Base-by-base conservation (phyloP, 2,797 vertebrate genomes). In the Atherinosoma microstoma region DNA sequence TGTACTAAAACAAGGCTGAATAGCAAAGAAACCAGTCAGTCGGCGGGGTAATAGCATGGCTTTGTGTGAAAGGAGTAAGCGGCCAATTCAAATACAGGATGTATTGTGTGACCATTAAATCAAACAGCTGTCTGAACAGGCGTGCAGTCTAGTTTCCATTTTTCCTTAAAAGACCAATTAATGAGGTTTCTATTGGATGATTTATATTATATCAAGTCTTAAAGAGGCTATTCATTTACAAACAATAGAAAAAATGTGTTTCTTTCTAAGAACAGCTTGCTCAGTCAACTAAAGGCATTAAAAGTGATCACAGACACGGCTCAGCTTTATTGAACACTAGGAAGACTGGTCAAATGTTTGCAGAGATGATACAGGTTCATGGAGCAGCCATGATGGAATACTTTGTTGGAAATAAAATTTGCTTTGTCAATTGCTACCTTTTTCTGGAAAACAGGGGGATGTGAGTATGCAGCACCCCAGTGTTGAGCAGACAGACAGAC, bases 11-110 rank as follows among this genome's bases (percentile, higher is more conserved):
- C 84, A 91, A 91, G 83, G 83, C 82, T n/a, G 87, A 83, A 85
- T 82, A 87, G 92, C 79, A 87, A 69, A 89, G 86, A 86, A 85
- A 64, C 65, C 71, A 87, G 84, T 89, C 73, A 65, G 79, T 82
- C 77, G 5, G 86, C 76, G 58, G 86, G 80, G 92, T 93, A 92
- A 94, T 91, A 86, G 84, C 85, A n/a, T 34, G 70, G 64, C 73
- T 91, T 93, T 93, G 87, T 88, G 82, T 82, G 84, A 89, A 92
- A 86, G 79, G 83, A 87, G 78, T 62, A 74, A 1, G 64, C 53
- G 16, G 86, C 94, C 90, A 94, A 93, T 90, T 91, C 88, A 94
- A 94, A 94, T 92, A 94, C 80, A 80, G 85, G 80, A 92, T 87
- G 85, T 85, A 86, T 87, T 86, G 83, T 74, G 70, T 66, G 32